phyloP scores from a whole-genome alignment of 2,888 invertebrate species.

The Ichneumon xanthorius region DNA sequence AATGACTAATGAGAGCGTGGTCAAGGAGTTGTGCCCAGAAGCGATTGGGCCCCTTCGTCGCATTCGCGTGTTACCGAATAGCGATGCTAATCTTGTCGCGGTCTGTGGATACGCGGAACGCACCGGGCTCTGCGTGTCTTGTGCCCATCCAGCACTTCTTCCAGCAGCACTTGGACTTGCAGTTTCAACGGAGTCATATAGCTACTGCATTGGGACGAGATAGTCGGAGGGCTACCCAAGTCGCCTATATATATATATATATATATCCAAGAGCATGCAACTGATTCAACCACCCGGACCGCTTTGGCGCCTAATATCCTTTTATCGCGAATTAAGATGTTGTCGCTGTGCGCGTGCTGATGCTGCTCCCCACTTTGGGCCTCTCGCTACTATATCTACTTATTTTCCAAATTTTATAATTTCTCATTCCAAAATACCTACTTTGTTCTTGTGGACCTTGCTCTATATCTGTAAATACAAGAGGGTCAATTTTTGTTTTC shows the following conservation, averaged over 20 bases:
- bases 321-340: constrained; percentile 79
- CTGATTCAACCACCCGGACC: constrained; percentile 70
- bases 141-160: constrained; percentile 70
- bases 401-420: constrained; percentile 36
- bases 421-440: constrained; percentile 39
- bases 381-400: constrained; percentile 50
- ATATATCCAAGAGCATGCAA: constrained; percentile 52
- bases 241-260: constrained; percentile 27
- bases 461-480: not conserved
- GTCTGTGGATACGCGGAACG: constrained; percentile 78
- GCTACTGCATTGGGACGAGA: constrained; percentile 61
- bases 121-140: constrained; percentile 73
- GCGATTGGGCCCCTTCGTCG: constrained; percentile 73
- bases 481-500: not conserved
- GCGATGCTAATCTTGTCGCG: constrained; percentile 82
- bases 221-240: constrained; percentile 41
- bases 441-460: constrained; percentile 42
- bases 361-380: constrained; percentile 55
- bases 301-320: constrained; percentile 77
- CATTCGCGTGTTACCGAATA: constrained; percentile 80
- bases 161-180: constrained; percentile 61
- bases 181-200: constrained; percentile 72
- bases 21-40: constrained; percentile 64
- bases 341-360: constrained; percentile 72
- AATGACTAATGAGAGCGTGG: constrained; percentile 75